These are phyloP conservation scores for Drosophila sechellia DNA, from an alignment of 1,140 invertebrate genomes.

Conservation along the genomic window DNA sequence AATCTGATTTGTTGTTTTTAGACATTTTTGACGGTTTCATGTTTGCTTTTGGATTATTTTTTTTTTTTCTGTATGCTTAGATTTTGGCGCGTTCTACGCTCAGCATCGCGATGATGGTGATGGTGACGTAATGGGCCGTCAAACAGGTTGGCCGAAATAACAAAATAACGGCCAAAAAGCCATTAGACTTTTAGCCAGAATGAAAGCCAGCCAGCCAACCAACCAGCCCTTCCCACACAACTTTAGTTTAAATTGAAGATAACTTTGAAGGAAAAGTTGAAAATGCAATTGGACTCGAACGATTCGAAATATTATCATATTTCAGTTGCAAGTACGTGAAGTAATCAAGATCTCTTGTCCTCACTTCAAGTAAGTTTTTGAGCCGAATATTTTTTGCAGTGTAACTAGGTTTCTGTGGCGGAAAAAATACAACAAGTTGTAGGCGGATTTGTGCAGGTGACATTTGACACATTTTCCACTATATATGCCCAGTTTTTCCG, in stretches of 20 bases:
- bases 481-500: constrained; percentile 7
- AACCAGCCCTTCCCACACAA: constrained; percentile 19
- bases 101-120: constrained; percentile 24
- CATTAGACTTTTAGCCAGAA: constrained; percentile 27
- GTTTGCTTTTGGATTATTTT: constrained; percentile 2
- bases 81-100: constrained; percentile 35
- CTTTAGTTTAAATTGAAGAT: background rate
- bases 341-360: no score
- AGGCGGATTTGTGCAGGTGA: constrained; percentile 42
- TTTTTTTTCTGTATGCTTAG: background rate
- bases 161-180: constrained; percentile 33
- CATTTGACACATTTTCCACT: constrained; percentile 65
- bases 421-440: constrained; percentile 1
- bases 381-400: background rate
- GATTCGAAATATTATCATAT: no score
- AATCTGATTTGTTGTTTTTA: constrained; percentile 47
- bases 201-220: constrained; percentile 5
- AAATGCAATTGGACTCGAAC: no score
- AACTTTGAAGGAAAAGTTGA: background rate
- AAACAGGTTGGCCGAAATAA: constrained; percentile 62
- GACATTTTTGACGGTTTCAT: constrained; percentile 28
- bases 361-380: no score
- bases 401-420: background rate
- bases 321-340: no score
- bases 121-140: constrained; percentile 50